Conservation (phyloP, 2,113 vertebrate species). For the Micronycteris hirsuta region DNA sequence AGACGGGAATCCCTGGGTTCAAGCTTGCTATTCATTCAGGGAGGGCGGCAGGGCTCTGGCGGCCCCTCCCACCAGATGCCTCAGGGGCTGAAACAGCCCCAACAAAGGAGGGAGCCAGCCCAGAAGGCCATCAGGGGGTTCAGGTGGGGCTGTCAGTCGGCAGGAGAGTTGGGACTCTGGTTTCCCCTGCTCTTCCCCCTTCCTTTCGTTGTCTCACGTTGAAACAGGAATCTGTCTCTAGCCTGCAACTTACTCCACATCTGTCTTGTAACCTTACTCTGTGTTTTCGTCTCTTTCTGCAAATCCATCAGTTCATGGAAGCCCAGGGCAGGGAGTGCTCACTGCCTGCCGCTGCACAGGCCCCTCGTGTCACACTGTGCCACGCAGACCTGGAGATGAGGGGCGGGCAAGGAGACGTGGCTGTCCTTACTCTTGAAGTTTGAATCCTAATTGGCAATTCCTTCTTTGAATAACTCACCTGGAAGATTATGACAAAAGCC, state of each 20-base stretch:
- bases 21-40: slow-evolving; percentile 48
- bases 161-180: not conserved
- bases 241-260: not conserved
- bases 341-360: not conserved
- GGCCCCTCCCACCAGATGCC: slow-evolving; percentile 33
- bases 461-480: slow-evolving; percentile 81
- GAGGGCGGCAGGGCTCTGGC: not conserved
- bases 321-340: not conserved
- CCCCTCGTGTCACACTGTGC: not conserved
- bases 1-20: slow-evolving; percentile 51
- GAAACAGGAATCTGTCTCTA: not conserved
- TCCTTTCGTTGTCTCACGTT: not conserved
- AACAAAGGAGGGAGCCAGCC: not conserved
- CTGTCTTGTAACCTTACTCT: slow-evolving; percentile 39
- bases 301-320: not conserved
- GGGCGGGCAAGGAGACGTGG: too few species aligned
- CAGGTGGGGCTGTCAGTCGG: not conserved
- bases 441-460: not conserved
- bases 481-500: slow-evolving; percentile 97
- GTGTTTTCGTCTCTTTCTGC: slow-evolving; percentile 6
- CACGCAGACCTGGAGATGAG: accelerated
- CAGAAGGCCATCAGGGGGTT: not conserved
- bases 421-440: not conserved
- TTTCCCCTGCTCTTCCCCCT: not conserved
- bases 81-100: not conserved